Evolutionary conservation across 2,888 invertebrate species (phyloP).

Genomic region (Dermolepida albohirtum): DNA sequence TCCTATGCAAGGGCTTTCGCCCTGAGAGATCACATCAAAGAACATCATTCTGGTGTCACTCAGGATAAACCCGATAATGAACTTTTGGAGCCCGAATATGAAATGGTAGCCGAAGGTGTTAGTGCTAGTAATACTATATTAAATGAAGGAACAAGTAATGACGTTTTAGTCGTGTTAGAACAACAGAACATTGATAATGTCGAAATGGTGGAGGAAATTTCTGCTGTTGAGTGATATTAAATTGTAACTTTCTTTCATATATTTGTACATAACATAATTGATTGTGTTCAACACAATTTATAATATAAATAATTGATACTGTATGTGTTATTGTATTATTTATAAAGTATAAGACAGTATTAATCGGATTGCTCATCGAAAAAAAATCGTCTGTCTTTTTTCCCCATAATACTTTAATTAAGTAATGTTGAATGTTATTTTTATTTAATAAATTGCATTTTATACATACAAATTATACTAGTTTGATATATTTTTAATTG

Average conservation of each 20-base stretch:
- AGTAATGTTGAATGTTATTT: too few species aligned
- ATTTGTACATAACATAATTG: too few species aligned
- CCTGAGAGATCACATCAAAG: slow-evolving; percentile 77
- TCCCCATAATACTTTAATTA: too few species aligned
- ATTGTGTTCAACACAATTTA: too few species aligned
- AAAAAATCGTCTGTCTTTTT: too few species aligned
- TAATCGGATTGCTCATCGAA: too few species aligned
- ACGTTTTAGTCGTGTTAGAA: slow-evolving; percentile 41
- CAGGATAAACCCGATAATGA: slow-evolving; percentile 37
- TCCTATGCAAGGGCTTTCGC: slow-evolving; percentile 82
- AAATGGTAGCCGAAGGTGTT: slow-evolving; percentile 44
- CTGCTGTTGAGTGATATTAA: slow-evolving; percentile 29
- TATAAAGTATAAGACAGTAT: too few species aligned
- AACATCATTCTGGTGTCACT: slow-evolving; percentile 66
- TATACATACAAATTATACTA: too few species aligned
- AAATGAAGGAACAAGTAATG: slow-evolving; percentile 38
- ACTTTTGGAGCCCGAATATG: slow-evolving; percentile 39
- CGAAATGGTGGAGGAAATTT: slow-evolving; percentile 45
- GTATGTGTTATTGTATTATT: too few species aligned
- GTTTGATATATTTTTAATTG: too few species aligned
- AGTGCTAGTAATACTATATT: slow-evolving; percentile 45
- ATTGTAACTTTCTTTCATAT: background rate
- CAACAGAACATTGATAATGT: slow-evolving; percentile 44
- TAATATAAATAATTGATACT: too few species aligned
- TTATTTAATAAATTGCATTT: too few species aligned